A percentile compares a stretch with the other conserved stretches of the same genome.
phyloP scores from a whole-genome alignment of 2,113 vertebrate species.

The Plotosus lineatus region DNA sequence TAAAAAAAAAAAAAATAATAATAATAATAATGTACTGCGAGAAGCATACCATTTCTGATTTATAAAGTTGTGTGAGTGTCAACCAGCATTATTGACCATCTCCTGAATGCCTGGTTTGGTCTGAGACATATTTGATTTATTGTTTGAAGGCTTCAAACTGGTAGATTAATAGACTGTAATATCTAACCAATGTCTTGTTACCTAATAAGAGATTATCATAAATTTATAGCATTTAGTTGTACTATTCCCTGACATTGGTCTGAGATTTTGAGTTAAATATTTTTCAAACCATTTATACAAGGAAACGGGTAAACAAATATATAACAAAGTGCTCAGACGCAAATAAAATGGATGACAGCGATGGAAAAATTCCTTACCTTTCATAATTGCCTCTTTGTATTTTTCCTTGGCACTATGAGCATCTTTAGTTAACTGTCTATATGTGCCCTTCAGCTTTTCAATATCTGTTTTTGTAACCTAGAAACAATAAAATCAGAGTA shows the following conservation, averaged over 20 bases:
- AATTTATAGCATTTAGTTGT: background rate
- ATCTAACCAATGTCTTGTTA: background rate
- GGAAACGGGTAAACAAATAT: background rate
- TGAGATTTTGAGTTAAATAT: too few species aligned
- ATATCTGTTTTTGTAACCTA: slow-evolving; percentile 93
- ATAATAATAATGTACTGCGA: background rate
- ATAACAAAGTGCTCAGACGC: background rate
- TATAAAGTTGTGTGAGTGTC: background rate
- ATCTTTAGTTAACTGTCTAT: slow-evolving; percentile 91
- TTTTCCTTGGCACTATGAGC: slow-evolving; percentile 92
- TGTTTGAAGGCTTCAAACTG: background rate
- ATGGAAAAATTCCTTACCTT: slow-evolving; percentile 76
- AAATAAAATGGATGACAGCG: background rate
- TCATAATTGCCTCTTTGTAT: slow-evolving; percentile 88
- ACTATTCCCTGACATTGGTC: background rate
- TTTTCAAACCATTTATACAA: too few species aligned
- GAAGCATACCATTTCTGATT: background rate
- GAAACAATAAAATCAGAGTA: slow-evolving; percentile 46
- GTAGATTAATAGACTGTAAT: background rate
- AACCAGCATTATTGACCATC: background rate
- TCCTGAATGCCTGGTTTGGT: background rate
- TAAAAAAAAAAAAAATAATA: too few species aligned
- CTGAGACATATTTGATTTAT: background rate
- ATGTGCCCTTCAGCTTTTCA: slow-evolving; percentile 90
- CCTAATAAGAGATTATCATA: background rate